Evolutionary conservation across 1,140 invertebrate genomes (phyloP).

Genomic region (Chelonus insularis): DNA sequence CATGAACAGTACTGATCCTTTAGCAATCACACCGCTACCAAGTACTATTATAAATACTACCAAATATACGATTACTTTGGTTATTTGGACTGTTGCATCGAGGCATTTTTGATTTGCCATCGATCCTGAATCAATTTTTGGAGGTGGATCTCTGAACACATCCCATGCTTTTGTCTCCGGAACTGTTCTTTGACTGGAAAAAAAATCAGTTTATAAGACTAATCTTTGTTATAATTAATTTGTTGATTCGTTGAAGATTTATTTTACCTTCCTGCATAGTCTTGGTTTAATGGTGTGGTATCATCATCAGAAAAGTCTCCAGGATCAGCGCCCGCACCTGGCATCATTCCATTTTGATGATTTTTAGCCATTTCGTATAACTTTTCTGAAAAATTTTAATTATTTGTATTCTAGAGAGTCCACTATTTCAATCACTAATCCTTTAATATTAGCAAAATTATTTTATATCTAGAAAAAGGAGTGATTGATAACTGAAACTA

Average conservation of each 20-base stretch:
- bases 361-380: constrained; percentile 52
- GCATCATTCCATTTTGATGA: constrained; percentile 61
- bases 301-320: constrained; percentile 84
- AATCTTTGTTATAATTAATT: too few relatives aligned
- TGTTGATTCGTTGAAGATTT: too few relatives aligned
- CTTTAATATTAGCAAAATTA: too few relatives aligned
- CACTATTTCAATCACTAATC: too few relatives aligned
- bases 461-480: too few relatives aligned
- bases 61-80: constrained; percentile 84
- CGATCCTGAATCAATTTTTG: constrained; percentile 83
- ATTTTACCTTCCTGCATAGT: constrained; percentile 82
- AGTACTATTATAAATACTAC: constrained; percentile 85
- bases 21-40: constrained; percentile 79
- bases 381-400: not conserved
- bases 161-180: constrained; percentile 93
- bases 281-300: constrained; percentile 79
- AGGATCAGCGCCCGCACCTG: constrained; percentile 67
- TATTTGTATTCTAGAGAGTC: not conserved
- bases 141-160: constrained; percentile 87
- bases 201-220: not conserved
- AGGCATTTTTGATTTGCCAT: constrained; percentile 85
- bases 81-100: constrained; percentile 80
- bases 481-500: too few relatives aligned
- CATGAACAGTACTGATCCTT: constrained; percentile 87
- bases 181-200: constrained; percentile 76